phyloP scores from a whole-genome alignment of 1,140 invertebrate genomes.

The Diuraphis noxia region DNA sequence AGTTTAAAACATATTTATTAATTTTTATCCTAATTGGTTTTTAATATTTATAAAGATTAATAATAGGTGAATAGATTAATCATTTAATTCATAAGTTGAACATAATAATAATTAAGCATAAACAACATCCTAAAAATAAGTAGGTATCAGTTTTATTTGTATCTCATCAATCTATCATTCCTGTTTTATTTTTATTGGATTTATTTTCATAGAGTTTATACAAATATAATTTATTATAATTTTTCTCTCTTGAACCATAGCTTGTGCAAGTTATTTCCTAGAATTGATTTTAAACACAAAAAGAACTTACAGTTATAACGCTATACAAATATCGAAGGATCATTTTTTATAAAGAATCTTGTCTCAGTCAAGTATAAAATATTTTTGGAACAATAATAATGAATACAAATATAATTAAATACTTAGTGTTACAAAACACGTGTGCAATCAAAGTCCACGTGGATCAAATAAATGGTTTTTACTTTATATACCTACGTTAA shows the following conservation, averaged over 20 bases:
- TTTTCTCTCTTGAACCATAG: not conserved
- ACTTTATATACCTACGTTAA: not conserved
- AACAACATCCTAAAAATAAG: not conserved
- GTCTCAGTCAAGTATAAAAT: not conserved
- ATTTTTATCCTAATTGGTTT: not conserved
- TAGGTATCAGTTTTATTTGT: not conserved
- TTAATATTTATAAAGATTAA: not conserved
- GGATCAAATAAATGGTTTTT: not conserved
- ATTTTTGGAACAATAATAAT: not conserved
- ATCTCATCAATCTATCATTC: not conserved
- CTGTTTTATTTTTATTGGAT: not conserved
- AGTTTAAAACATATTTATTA: not conserved
- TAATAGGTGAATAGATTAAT: not conserved
- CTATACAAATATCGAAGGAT: not conserved
- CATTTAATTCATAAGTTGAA: not conserved
- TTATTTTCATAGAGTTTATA: not conserved
- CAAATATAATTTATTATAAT: no score
- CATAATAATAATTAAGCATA: not conserved
- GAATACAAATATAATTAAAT: not conserved
- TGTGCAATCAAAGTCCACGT: not conserved
- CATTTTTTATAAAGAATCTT: not conserved
- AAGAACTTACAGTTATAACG: not conserved
- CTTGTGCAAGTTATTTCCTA: not conserved
- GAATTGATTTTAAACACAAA: not conserved
- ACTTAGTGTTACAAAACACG: not conserved